Evolutionary conservation across 2,888 invertebrate genomes (phyloP).

Genomic region (Perizoma affinitatum): DNA sequence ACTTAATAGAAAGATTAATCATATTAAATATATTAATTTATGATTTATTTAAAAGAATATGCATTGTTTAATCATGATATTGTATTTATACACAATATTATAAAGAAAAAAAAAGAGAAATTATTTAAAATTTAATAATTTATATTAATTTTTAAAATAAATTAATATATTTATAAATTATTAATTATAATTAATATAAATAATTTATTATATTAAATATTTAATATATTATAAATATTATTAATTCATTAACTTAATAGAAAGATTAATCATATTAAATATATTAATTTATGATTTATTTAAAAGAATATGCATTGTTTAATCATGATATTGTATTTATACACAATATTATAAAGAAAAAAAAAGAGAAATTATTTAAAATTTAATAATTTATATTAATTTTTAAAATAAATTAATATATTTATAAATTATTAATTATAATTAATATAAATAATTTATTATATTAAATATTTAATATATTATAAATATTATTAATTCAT

Average conservation of each 20-base stretch:
- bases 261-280: conserved; percentile 43
- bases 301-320: conserved; percentile 43
- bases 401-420: conserved; percentile 24
- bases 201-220: conserved; percentile 26
- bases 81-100: conserved; percentile 47
- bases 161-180: conserved; percentile 19
- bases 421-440: conserved; percentile 12
- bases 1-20: conserved; percentile 40
- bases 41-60: conserved; percentile 35
- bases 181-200: conserved; percentile 22
- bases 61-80: conserved; percentile 42
- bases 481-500: conserved; percentile 16
- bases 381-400: conserved; percentile 34
- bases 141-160: conserved; percentile 26
- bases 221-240: conserved; percentile 18
- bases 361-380: conserved; percentile 41
- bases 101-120: conserved; percentile 40
- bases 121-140: conserved; percentile 41
- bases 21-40: conserved; percentile 44
- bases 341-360: conserved; percentile 47
- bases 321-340: conserved; percentile 39
- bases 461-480: conserved; percentile 26
- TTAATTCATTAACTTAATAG: conserved; percentile 41
- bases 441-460: conserved; percentile 16
- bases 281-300: conserved; percentile 40